phyloP scores from a whole-genome alignment of 1,140 invertebrate genomes.

The Solenopsis invicta region DNA sequence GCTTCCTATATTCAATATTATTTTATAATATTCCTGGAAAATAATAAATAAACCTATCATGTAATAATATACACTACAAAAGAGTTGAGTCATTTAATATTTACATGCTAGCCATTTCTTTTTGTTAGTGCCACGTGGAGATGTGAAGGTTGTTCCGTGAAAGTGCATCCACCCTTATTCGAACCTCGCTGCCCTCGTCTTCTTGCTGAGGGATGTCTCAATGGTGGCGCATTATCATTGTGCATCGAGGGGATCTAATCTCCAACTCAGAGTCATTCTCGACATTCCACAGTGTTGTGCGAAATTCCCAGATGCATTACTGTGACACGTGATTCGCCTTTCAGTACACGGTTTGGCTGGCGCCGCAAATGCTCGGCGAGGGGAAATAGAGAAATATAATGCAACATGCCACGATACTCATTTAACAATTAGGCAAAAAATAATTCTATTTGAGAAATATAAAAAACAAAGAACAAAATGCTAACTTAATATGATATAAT shows the following conservation, averaged over 20 bases:
- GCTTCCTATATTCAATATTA: too few relatives aligned
- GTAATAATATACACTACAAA: too few relatives aligned
- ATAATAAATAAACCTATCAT: too few relatives aligned
- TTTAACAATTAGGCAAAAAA: conserved; percentile 16
- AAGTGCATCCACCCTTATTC: conserved; percentile 32
- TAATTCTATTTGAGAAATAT: not conserved
- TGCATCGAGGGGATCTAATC: conserved; percentile 40
- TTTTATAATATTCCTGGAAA: too few relatives aligned
- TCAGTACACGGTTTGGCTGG: conserved; percentile 16
- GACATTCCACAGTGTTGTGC: conserved; percentile 18
- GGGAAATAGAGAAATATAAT: conserved; percentile 10
- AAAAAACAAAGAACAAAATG: too few relatives aligned
- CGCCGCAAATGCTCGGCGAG: not conserved
- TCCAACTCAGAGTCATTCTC: conserved; percentile 19
- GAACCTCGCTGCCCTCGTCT: conserved; percentile 17
- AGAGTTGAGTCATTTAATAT: too few relatives aligned
- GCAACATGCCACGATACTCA: not conserved
- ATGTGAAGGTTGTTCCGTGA: not conserved
- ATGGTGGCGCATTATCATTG: conserved; percentile 34
- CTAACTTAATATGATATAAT: too few relatives aligned
- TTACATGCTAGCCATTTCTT: not conserved
- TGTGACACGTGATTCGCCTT: conserved; percentile 18
- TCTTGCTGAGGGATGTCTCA: conserved; percentile 11
- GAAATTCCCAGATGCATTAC: conserved; percentile 26
- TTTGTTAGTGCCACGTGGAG: not conserved